Percentiles rank a stretch among this genome's conserved stretches.
These are phyloP conservation scores for Ophiothrix spiculata DNA, from an alignment of 35 echinoderm and acorn worm species.

Conservation along the genomic window DNA sequence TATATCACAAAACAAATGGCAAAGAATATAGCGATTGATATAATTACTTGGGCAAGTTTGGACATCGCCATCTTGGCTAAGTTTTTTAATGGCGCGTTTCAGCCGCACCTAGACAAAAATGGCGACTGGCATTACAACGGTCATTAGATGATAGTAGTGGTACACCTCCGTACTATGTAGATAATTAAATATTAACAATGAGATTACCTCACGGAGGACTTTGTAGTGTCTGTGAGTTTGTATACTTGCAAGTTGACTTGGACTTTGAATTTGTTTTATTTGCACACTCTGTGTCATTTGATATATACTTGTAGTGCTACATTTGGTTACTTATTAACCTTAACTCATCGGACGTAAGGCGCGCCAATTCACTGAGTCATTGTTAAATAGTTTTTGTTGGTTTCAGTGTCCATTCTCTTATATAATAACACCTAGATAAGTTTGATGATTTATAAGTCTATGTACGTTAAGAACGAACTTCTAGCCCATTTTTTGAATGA, in stretches of 20 bases:
- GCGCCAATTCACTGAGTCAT: background rate
- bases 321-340: background rate
- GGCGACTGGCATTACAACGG: background rate
- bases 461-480: too few relatives aligned
- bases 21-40: constrained; percentile 13
- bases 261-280: background rate
- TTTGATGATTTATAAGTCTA: too few relatives aligned
- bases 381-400: too few relatives aligned
- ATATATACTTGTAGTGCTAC: background rate
- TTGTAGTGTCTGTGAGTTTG: background rate
- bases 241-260: background rate
- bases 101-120: background rate
- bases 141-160: background rate
- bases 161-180: background rate
- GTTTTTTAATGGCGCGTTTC: background rate
- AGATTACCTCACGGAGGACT: background rate
- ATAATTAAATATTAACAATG: background rate
- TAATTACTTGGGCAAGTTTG: constrained; percentile 1
- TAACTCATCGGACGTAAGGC: background rate
- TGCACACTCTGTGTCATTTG: background rate
- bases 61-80: constrained; percentile 3
- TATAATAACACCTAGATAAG: too few relatives aligned
- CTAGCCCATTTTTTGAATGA: too few relatives aligned
- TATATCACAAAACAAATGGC: constrained; percentile 44
- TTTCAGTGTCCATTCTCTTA: too few relatives aligned